These are phyloP conservation scores for Zoroaster sp. DNA, from an alignment of 53 echinoderm and acorn worm genomes.

Conservation along the genomic window DNA sequence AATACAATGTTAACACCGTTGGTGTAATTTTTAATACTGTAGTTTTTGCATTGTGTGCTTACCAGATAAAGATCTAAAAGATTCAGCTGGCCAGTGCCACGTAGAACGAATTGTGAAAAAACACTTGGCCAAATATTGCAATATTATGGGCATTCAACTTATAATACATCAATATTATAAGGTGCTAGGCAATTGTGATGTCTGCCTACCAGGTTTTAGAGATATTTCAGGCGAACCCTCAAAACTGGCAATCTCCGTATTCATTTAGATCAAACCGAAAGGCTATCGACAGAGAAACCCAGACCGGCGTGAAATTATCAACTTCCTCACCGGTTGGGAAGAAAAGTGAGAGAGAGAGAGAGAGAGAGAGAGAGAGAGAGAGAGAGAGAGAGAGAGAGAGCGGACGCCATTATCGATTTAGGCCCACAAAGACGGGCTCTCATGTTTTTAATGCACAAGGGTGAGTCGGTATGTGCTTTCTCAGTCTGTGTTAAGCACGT, in stretches of 20 bases:
- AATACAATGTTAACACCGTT: no score
- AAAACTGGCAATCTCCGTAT: no score
- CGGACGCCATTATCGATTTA: background rate
- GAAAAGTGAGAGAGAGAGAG: no score
- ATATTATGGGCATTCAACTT: background rate
- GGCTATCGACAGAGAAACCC: background rate
- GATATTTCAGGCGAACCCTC: background rate
- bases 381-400: no score
- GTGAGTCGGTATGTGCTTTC: background rate
- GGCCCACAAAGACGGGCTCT: background rate
- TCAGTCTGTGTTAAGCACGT: background rate
- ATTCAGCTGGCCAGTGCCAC: no score
- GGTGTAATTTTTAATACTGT: no score
- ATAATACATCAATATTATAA: background rate
- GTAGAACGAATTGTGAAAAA: no score
- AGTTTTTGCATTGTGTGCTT: no score
- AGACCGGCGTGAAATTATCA: background rate
- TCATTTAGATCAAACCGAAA: background rate
- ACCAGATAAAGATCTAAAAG: no score
- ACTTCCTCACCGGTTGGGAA: background rate
- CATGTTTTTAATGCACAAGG: background rate
- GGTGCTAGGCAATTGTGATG: background rate
- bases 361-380: no score
- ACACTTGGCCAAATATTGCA: no score
- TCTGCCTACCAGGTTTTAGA: background rate